Evolutionary conservation across 2,888 invertebrate genomes (phyloP).

Genomic region (Cheilosia impressa): DNA sequence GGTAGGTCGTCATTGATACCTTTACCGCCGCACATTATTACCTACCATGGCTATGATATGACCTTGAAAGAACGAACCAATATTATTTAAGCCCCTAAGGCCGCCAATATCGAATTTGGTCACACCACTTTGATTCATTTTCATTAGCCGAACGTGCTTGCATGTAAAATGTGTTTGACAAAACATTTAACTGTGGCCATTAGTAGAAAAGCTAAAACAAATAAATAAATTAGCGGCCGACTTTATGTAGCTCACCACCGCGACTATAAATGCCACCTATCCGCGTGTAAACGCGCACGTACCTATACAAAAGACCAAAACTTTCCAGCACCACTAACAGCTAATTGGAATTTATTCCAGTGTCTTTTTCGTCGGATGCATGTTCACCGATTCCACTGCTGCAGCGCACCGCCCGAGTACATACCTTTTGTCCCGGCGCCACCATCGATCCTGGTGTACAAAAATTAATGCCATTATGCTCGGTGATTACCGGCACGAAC

Average conservation of each 20-base stretch:
- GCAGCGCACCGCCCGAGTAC: conserved; percentile 5
- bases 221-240: conserved; percentile 29
- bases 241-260: not conserved
- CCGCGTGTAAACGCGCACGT: conserved; percentile 17
- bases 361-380: conserved; percentile 49
- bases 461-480: conserved; percentile 69
- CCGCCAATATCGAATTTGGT: not conserved
- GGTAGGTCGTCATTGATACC: no score
- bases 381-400: conserved; percentile 12
- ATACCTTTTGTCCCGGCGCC: conserved; percentile 44
- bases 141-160: not conserved
- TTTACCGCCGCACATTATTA: no score
- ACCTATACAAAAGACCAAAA: conserved; percentile 30
- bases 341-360: conserved; percentile 61
- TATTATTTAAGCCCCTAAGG: not conserved
- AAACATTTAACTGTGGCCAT: conserved; percentile 13
- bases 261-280: not conserved
- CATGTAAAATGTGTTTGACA: conserved; percentile 2
- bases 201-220: conserved; percentile 11
- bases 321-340: conserved; percentile 35
- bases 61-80: no score
- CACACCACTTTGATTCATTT: not conserved
- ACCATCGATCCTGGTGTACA: conserved; percentile 64
- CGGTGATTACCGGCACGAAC: conserved; percentile 72
- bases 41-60: no score